These are phyloP conservation scores for Oscheius onirici DNA, from an alignment of 2,888 invertebrate species.

Conservation along the genomic window DNA sequence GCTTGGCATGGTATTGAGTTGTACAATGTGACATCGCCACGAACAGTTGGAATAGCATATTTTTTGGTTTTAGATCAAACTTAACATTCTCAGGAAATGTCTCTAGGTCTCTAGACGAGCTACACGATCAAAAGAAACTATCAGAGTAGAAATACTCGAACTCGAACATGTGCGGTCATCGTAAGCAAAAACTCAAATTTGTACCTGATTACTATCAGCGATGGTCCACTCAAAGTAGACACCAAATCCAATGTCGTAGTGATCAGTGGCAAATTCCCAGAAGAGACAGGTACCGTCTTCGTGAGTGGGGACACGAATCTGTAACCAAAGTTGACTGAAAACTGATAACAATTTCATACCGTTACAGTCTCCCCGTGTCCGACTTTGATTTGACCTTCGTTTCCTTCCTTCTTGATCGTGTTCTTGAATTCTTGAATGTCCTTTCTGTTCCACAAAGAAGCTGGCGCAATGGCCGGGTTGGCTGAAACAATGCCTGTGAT, in stretches of 20 bases:
- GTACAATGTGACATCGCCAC: too few relatives aligned
- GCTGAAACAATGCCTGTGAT: conserved; percentile 56
- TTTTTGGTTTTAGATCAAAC: too few relatives aligned
- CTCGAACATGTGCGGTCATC: too few relatives aligned
- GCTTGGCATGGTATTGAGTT: too few relatives aligned
- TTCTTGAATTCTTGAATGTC: conserved; percentile 89
- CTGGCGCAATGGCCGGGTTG: conserved; percentile 75
- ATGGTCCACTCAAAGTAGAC: conserved; percentile 95
- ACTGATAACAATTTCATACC: conserved; percentile 75
- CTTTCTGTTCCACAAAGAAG: conserved; percentile 94
- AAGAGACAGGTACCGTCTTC: conserved; percentile 90
- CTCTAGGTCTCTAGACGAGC: too few relatives aligned
- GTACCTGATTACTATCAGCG: conserved; percentile 78
- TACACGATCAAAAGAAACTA: too few relatives aligned
- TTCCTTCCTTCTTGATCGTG: conserved; percentile 77
- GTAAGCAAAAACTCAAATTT: neutral
- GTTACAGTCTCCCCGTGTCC: conserved; percentile 97
- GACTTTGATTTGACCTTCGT: conserved; percentile 89
- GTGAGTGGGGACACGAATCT: conserved; percentile 92
- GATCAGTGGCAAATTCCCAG: conserved; percentile 99
- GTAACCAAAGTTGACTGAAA: neutral
- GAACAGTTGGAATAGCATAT: too few relatives aligned
- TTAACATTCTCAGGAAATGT: too few relatives aligned
- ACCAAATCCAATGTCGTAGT: conserved; percentile 93
- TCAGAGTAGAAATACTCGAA: too few relatives aligned